Base-by-base conservation (phyloP, 2,797 vertebrate species). In the Varecia variegata region DNA sequence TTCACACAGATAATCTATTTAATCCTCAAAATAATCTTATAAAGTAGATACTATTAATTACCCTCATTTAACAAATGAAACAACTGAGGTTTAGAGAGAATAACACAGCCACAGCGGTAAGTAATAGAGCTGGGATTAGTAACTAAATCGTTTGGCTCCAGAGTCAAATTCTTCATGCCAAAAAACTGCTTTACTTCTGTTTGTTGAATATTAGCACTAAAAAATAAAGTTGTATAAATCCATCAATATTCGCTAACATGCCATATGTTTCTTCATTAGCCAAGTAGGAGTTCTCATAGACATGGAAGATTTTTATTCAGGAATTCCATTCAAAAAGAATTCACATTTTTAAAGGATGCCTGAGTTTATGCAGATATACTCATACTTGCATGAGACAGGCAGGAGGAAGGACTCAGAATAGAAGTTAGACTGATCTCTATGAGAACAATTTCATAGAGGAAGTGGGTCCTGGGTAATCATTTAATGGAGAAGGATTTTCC, bases 21-120 rank as follows among this genome's bases (percentile, higher is more conserved):
- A 81, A 95, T 47, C 23, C 12, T 94, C 50, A 50, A 84, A 83
- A 68, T 92, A 92, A 96, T 90, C 77, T 50, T 88, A 21, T 88
- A 86, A 94, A 71, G 15, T 40, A 56, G 45, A 52, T 83, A 86
- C 30, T 77, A 11, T 79, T 85, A 71, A 82, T 90, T 95, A 40
- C 3, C 35, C 7, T 94, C 20, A 52, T 52, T 82, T 86, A 96
- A 67, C 84, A 90, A 18, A 77, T 77, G 11, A 86, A 35, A 83
- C 62, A 80, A 27, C 27, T 80, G 38, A 84, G 8, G 74, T 90
- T 84, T 23, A 56, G 65, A 43, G 56, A 94, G 54, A 87, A 77
- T 79, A 73, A n/a, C 47, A 60, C 30, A 50, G 52, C 38, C 47
- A 60, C 30, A 50, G 52, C n/a, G 43, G 4, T 86, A 68, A 95